Evolutionary conservation across 1,140 invertebrate species (phyloP).

Genomic region (Drosophila orosa): DNA sequence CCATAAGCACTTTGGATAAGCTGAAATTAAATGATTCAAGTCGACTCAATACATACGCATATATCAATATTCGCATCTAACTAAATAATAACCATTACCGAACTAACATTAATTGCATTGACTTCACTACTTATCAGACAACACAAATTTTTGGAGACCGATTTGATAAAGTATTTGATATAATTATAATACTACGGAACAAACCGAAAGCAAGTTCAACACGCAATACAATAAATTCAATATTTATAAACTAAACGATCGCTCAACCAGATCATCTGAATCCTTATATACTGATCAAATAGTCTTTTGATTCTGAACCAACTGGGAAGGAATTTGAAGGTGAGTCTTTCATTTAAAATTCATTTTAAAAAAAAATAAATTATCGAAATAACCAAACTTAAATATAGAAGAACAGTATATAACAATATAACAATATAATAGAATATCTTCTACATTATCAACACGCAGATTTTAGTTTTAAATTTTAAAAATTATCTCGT

Average conservation of each 20-base stretch:
- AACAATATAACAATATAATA: too few species aligned
- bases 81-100: conserved; percentile 57
- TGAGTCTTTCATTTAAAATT: conserved; percentile 29
- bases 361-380: neutral
- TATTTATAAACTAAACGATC: conserved; percentile 58
- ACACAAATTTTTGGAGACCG: conserved; percentile 22
- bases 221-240: conserved; percentile 59
- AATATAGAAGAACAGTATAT: neutral
- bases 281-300: conserved; percentile 54
- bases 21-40: conserved; percentile 29
- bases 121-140: conserved; percentile 49
- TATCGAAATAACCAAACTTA: neutral
- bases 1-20: conserved; percentile 12
- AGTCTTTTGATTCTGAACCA: conserved; percentile 35
- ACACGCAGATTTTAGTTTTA: too few species aligned
- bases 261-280: conserved; percentile 59
- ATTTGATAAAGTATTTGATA: conserved; percentile 63
- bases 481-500: neutral
- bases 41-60: conserved; percentile 50
- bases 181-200: conserved; percentile 19
- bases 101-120: conserved; percentile 60
- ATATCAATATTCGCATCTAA: conserved; percentile 55
- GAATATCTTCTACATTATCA: too few species aligned
- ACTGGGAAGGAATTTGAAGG: conserved; percentile 40
- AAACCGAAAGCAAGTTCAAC: conserved; percentile 30